These are phyloP conservation scores for Galerucella pusilla DNA, from an alignment of 2,888 invertebrate genomes.

Conservation along the genomic window DNA sequence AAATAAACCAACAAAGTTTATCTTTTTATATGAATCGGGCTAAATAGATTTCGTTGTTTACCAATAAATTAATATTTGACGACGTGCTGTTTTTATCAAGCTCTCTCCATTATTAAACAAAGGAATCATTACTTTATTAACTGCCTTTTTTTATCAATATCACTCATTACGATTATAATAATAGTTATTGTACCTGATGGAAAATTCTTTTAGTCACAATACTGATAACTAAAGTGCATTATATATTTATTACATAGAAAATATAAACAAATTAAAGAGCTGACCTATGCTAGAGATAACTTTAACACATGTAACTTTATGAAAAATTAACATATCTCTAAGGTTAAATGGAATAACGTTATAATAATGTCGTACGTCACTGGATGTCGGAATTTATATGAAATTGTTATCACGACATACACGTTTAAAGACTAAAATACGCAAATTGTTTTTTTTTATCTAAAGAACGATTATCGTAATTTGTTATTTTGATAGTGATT, in stretches of 20 bases:
- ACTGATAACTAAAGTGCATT: conserved; percentile 12
- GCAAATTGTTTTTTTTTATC: background rate
- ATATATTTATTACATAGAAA: background rate
- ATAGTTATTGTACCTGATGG: conserved; percentile 12
- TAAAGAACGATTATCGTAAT: background rate
- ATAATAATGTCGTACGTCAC: background rate
- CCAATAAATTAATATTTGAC: no score
- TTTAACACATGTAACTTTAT: conserved; percentile 5
- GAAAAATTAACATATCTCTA: conserved; percentile 17
- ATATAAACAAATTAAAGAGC: background rate
- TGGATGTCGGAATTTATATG: conserved; percentile 1
- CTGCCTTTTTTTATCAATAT: background rate
- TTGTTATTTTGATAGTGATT: background rate
- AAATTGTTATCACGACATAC: background rate
- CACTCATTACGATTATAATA: background rate
- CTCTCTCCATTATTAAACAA: background rate
- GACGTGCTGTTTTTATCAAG: no score
- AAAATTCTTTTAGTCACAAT: conserved; percentile 17
- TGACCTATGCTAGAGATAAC: conserved; percentile 7
- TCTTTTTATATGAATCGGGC: no score
- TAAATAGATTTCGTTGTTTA: no score
- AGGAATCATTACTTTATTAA: background rate
- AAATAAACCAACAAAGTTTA: no score
- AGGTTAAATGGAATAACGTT: conserved; percentile 7
- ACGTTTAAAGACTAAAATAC: conserved; percentile 6